A percentile compares a stretch with the other conserved stretches of the same genome.
phyloP scores from a whole-genome alignment of 2,888 invertebrate species.

The Conops quadrifasciatus region DNA sequence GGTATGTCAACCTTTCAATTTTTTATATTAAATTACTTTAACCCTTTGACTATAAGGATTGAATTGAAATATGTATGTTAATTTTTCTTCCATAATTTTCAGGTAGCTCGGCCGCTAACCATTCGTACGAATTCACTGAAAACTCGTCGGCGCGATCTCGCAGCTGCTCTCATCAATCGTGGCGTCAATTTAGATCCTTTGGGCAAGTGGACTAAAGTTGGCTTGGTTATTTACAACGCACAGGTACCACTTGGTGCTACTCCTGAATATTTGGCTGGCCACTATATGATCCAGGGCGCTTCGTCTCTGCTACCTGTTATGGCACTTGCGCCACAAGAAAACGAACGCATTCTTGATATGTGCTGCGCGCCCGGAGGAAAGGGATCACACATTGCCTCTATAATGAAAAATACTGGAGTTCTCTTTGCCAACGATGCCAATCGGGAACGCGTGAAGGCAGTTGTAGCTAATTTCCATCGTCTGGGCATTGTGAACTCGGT shows the following conservation, averaged over 20 bases:
- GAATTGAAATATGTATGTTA: too few relatives aligned
- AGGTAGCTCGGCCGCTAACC: conserved; percentile 85
- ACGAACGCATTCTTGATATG: conserved; percentile 95
- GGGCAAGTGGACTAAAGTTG: conserved; percentile 98
- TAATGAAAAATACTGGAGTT: conserved; percentile 98
- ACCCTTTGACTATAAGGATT: too few relatives aligned
- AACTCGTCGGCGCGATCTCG: conserved; percentile 88
- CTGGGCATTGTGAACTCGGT: conserved; percentile 94
- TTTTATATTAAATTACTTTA: not conserved
- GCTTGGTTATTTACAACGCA: conserved; percentile 93
- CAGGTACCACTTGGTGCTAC: conserved; percentile 98
- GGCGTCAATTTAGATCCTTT: conserved; percentile 98
- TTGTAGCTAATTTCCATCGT: conserved; percentile 96
- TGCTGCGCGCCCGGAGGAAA: conserved; percentile 99
- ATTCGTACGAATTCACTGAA: conserved; percentile 96
- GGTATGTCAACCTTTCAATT: conserved; percentile 63
- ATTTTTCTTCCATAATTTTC: too few relatives aligned
- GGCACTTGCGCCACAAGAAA: conserved; percentile 96
- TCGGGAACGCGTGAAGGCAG: conserved; percentile 86
- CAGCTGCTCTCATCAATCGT: conserved; percentile 92
- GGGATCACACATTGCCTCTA: conserved; percentile 94
- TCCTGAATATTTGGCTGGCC: conserved; percentile 98
- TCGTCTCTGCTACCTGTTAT: conserved; percentile 97
- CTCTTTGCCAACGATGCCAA: conserved; percentile 97
- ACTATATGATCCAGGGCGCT: conserved; percentile 96